Evolutionary conservation across 2,888 invertebrate genomes (phyloP).

Genomic region (Empis stercorea): DNA sequence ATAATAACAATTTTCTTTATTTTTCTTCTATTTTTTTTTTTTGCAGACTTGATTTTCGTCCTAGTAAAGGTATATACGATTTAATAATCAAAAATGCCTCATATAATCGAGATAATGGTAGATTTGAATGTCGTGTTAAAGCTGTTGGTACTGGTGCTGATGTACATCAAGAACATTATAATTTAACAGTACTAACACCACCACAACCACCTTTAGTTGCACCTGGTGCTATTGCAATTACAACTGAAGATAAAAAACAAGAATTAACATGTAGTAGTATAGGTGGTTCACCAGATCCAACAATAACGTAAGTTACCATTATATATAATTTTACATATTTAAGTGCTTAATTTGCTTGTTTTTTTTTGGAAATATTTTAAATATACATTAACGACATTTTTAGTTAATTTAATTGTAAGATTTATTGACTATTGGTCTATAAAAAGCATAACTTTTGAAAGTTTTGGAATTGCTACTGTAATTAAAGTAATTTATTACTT

Average conservation of each 20-base stretch:
- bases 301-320: constrained; percentile 49
- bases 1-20: constrained; percentile 6
- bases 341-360: neutral
- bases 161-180: constrained; percentile 70
- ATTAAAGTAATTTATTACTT: no score
- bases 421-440: no score
- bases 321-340: neutral
- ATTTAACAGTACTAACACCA: constrained; percentile 71
- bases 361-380: no score
- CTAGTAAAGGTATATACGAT: constrained; percentile 74
- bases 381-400: neutral
- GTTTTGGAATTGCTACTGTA: no score
- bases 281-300: constrained; percentile 84
- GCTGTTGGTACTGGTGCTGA: constrained; percentile 71
- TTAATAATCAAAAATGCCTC: constrained; percentile 78
- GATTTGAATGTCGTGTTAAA: constrained; percentile 81
- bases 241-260: constrained; percentile 66
- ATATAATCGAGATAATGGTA: constrained; percentile 82
- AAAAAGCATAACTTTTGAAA: no score
- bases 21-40: no score
- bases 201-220: constrained; percentile 69
- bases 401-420: no score
- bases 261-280: constrained; percentile 69
- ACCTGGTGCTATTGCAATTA: constrained; percentile 62
- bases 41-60: constrained; percentile 62